Evolutionary conservation across 2,797 vertebrate genomes (phyloP), one percentile per base, ranked within the genome.

Genomic region (Galaxias olidus): DNA sequence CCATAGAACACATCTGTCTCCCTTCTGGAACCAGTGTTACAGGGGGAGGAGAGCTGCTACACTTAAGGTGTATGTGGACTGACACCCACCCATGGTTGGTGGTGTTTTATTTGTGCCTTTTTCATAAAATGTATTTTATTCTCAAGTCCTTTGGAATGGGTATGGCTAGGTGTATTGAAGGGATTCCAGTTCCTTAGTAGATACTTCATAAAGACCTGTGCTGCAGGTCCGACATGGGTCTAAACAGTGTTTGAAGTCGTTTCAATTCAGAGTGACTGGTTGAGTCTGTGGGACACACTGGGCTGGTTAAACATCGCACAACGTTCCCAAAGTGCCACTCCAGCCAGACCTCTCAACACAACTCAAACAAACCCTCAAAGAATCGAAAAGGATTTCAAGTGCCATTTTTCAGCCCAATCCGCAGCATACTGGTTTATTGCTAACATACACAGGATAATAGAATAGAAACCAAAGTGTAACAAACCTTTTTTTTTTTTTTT

Each of bases 341-440:
- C 30, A 30, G 3, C 30, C 30, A 30, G 30, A 30, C 30, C 30
- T 30, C 30, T 30, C 30, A 30, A 30, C 30, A 30, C 30, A 30
- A 30, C 30, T 30, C 30, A 30, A 30, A 30, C 30, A 30, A 53
- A 67, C 57, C 67, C 65, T 73, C 59, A 66, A 0, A 14, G 7
- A 14, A n/a, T 19, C 11, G 0, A 43, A 71, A 59, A 54, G 6
- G 3, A 20, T 46, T 44, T 52, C 11, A 68, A 58, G 59, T 45
- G 63, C 54, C 65, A 14, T 15, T 50, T 53, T 19, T 20, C 44
- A 19, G 30, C 49, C 5, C 18, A 17, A 14, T 61, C 46, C 60
- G 49, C 40, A 42, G 51, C 49, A 68, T 54, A 72, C 9, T 46
- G 71, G 65, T 56, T 76, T 73, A 70, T 79, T 85, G 73, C 79